Percentiles rank a stretch among this genome's conserved stretches.
These are phyloP conservation scores for Ianthella basta DNA, from an alignment of 37 sponge, comb jelly and placozoan species.

Conservation along the genomic window DNA sequence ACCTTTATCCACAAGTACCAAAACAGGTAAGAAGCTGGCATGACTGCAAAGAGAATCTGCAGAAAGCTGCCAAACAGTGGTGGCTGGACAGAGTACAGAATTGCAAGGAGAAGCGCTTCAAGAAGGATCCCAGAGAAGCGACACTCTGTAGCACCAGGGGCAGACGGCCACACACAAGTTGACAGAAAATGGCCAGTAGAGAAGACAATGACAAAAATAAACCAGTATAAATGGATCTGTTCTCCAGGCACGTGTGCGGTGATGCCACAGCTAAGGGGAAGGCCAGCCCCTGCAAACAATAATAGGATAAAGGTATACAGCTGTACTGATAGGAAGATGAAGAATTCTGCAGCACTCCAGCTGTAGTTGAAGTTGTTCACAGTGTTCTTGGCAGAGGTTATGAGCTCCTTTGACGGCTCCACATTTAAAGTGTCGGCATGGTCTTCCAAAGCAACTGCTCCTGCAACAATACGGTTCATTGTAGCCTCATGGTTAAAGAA, in stretches of 20 bases:
- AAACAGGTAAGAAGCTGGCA: constrained; percentile 2
- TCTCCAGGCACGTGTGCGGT: not conserved
- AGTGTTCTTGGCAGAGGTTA: not conserved
- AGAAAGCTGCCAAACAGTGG: constrained; percentile 17
- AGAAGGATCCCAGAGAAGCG: too few species aligned
- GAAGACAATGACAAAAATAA: not conserved
- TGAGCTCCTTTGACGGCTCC: not conserved
- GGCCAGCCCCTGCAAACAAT: not conserved
- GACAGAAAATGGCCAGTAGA: not conserved
- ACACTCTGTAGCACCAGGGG: not conserved
- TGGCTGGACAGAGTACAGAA: not conserved
- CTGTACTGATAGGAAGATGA: not conserved
- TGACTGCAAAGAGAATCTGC: constrained; percentile 2
- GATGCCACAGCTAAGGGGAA: not conserved
- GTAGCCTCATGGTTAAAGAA: constrained; percentile 13
- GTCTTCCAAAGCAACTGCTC: not conserved
- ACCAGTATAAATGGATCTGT: not conserved
- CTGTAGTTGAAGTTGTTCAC: not conserved
- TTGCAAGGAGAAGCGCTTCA: too few species aligned
- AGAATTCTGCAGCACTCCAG: not conserved
- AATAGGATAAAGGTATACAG: not conserved
- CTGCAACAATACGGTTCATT: constrained; percentile 1
- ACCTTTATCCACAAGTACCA: not conserved
- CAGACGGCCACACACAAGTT: not conserved
- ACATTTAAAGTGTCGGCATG: not conserved